Conservation (phyloP, 2,888 invertebrate species). For the Cinara cedri region DNA sequence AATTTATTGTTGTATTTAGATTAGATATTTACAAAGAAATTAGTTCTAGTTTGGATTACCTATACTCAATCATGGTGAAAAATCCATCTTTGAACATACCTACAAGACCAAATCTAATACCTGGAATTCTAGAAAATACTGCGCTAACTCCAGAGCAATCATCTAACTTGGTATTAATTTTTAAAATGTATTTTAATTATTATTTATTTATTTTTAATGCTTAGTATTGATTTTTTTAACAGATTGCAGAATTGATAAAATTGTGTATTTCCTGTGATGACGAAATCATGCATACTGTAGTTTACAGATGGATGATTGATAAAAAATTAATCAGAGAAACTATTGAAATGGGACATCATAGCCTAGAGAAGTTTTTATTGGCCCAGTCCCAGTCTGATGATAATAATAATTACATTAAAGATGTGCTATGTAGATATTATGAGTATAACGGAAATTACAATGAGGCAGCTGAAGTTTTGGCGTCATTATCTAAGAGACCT, state of each 20-base stretch:
- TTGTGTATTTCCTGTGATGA: constrained; percentile 69
- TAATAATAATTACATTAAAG: constrained; percentile 69
- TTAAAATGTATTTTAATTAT: no score
- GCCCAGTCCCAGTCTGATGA: constrained; percentile 34
- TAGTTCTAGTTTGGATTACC: constrained; percentile 75
- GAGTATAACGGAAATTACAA: constrained; percentile 90
- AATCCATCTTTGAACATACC: constrained; percentile 44
- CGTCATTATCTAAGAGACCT: constrained; percentile 78
- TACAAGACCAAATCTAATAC: constrained; percentile 45
- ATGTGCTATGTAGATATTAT: constrained; percentile 94
- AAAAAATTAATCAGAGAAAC: constrained; percentile 76
- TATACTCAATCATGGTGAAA: constrained; percentile 64
- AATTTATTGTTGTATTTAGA: constrained; percentile 65
- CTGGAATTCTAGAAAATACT: constrained; percentile 49
- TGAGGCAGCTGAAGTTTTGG: constrained; percentile 88
- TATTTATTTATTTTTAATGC: background rate
- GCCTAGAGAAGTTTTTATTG: constrained; percentile 76
- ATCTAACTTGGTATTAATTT: constrained; percentile 55
- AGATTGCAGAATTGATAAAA: constrained; percentile 67
- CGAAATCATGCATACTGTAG: constrained; percentile 85
- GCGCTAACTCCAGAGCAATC: constrained; percentile 41
- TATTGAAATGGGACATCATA: constrained; percentile 71
- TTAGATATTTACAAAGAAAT: constrained; percentile 90
- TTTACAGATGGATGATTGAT: constrained; percentile 91
- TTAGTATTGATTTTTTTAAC: constrained; percentile 58